Evolutionary conservation across 2,113 vertebrate genomes (phyloP), one percentile per base, ranked within the genome.

Genomic region (Sorex fumeus): DNA sequence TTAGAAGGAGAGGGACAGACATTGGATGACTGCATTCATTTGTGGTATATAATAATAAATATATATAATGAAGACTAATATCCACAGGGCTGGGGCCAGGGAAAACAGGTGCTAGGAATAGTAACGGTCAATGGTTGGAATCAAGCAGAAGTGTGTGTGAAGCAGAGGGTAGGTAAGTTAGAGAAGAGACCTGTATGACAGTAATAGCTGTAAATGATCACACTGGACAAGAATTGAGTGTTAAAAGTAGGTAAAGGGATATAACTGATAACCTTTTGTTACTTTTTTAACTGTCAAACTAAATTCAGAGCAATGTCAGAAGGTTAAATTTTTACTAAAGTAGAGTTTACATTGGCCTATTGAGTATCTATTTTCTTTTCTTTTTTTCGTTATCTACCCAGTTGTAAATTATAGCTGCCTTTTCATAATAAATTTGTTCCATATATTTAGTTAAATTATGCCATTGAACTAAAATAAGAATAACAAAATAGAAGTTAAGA

Each of bases 391-490:
- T 40, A 87, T 75, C 8, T 77, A 62, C 18, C 11, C 5, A 71
- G 9, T 47, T 28, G 1, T 6, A 78, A 85, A 64, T n/a, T 69
- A 32, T 21, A 60, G 32, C 32, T 64, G 75, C 3, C 3, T 40
- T 50, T 82, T 69, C 81, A 62, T 34, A 72, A 74, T 88, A 40
- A 40, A 40, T 40, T 75, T 74, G 40, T 74, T 91, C 79, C 89
- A 57, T 60, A n/a, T 18, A 34, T 62, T 72, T 13, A 81, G 32
- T 82, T 82, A 50, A 21, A 67, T 75, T 87, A 16, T 16, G 25
- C 74, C 16, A 80, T 64, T 34, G 62, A 89, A 32, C 60, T 91
- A 94, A 87, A 88, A 18, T 88, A 62, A 64, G 47, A 91, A 95
- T 67, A 67, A 84, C 70, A 30, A 83, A 87, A 19, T 16, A 25